Conservation (phyloP, 2,888 invertebrate species). For the Notodonta ziczac region DNA sequence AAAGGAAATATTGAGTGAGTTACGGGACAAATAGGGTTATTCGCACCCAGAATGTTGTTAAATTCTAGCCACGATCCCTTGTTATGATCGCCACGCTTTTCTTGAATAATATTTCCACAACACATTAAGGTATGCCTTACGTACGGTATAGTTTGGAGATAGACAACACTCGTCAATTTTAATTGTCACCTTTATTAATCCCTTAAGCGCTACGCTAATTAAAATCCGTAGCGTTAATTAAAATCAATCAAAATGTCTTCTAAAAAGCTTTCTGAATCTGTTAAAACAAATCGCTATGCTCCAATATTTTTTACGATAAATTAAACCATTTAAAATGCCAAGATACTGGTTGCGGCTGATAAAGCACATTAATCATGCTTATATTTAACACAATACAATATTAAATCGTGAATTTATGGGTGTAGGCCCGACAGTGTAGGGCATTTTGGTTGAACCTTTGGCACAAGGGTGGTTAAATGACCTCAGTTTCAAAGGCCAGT, state of each 20-base stretch:
- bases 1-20: no score
- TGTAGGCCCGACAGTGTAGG: no score
- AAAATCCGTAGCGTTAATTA: neutral
- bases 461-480: neutral
- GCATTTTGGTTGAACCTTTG: neutral
- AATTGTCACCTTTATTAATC: neutral
- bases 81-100: no score
- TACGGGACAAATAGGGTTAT: no score
- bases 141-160: no score
- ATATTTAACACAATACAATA: slow-evolving; percentile 1
- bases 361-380: slow-evolving; percentile 2
- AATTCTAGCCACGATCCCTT: no score
- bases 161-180: neutral
- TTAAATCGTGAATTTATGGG: neutral
- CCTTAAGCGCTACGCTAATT: neutral
- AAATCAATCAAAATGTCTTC: neutral
- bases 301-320: neutral
- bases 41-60: no score
- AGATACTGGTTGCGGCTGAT: neutral
- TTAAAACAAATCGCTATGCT: neutral
- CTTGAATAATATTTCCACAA: no score
- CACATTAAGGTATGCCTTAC: no score
- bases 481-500: neutral
- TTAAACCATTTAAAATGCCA: neutral
- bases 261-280: neutral